These are phyloP conservation scores for Prunella fulvescens DNA, from an alignment of 2,113 vertebrate species.

Conservation along the genomic window DNA sequence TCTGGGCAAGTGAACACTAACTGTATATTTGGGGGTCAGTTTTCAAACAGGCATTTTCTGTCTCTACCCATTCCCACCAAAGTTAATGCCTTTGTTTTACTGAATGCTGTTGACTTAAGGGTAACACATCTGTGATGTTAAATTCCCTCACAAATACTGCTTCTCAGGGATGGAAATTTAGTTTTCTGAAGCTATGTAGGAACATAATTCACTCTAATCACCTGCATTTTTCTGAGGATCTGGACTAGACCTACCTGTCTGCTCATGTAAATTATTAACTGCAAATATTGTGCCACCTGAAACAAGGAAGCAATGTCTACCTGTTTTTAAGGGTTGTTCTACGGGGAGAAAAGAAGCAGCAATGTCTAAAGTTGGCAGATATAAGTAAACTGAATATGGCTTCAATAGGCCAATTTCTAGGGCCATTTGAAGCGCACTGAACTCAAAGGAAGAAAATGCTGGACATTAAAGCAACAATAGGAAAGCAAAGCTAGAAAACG, in stretches of 20 bases:
- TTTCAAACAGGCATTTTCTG: neutral
- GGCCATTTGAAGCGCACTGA: neutral
- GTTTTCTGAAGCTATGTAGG: neutral
- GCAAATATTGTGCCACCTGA: neutral
- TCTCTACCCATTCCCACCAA: neutral
- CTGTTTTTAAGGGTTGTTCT: neutral
- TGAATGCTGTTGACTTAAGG: neutral
- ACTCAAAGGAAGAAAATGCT: neutral
- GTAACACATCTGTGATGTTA: neutral
- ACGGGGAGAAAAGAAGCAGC: neutral
- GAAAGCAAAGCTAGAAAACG: neutral
- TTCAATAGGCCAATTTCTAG: neutral
- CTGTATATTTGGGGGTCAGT: neutral
- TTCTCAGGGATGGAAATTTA: neutral
- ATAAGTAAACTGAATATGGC: neutral
- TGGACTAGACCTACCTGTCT: neutral
- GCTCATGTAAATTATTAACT: neutral
- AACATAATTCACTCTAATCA: neutral
- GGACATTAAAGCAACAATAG: neutral
- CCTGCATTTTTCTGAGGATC: neutral
- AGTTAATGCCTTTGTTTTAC: neutral
- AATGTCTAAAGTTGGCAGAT: neutral
- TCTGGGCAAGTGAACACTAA: neutral
- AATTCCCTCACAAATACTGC: neutral
- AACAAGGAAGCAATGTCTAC: neutral